Base-by-base conservation (phyloP, 1,140 invertebrate species). In the Hycleus phaleratus region DNA sequence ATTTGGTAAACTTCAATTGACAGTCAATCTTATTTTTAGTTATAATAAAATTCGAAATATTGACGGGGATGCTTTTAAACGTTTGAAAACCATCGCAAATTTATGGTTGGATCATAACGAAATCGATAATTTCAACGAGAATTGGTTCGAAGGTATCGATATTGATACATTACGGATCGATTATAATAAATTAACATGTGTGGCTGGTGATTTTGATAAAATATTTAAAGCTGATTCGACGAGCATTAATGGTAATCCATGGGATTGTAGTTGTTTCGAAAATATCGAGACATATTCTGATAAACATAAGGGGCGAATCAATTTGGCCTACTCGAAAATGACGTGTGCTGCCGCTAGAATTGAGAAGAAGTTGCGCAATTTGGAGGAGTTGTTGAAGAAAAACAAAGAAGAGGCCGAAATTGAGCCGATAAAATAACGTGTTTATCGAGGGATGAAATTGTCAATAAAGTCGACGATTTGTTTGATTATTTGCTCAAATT, bases 201-300 rank as follows among this genome's bases (percentile, higher is more conserved):
- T 53, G 42, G 18, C 10, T 12, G 42, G n/a, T 32, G 18, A 53
- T 53, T 53, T 45, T 5, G 26, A 53, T 8, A 46, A 46, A 8
- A 38, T 53, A 24, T 53, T 53, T 26, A 45, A 38, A 6, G 51
- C 51, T 46, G 42, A 18, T 45, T 44, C 32, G 38, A 53, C 51
- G 26, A 42, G 46, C 11, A 53, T 53, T 32, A 45, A 53, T 38
- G 51, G 51, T 45, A 53, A 53, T 46, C 51, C 51, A n/a, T 53
- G 51, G 51, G 51, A 53, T 11, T 53, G 51, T 53, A 45, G 12
- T 12, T 53, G 51, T 53, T 53, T 53, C n/a, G 38, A 45, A 25
- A 53, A 53, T 53, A 53, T 53, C 32, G 51, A 53, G 4, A 32
- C 24, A 32, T 53, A 45, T 42, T 42, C 42, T 1, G 18, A 42